Evolutionary conservation across 1,140 invertebrate genomes (phyloP).

Genomic region (Asbolus verrucosus): DNA sequence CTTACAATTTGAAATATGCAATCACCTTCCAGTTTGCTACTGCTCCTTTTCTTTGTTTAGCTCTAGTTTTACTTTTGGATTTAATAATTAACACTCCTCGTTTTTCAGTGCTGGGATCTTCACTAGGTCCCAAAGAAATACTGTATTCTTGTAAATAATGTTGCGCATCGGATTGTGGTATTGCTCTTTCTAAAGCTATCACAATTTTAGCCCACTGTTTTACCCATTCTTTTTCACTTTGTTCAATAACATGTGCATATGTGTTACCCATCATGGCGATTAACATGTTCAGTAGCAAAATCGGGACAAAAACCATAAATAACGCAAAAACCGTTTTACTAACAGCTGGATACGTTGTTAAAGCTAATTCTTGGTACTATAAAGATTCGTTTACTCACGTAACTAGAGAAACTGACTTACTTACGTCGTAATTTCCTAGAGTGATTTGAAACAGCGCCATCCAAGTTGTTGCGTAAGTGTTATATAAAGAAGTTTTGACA

Average conservation of each 20-base stretch:
- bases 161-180: constrained; percentile 89
- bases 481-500: constrained; percentile 81
- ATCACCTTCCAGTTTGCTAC: constrained; percentile 96
- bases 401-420: constrained; percentile 50
- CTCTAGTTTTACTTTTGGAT: constrained; percentile 94
- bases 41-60: constrained; percentile 96
- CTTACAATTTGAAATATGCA: constrained; percentile 2
- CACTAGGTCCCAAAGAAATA: constrained; percentile 88
- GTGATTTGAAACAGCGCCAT: constrained; percentile 99
- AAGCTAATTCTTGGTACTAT: constrained; percentile 91
- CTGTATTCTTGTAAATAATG: constrained; percentile 95
- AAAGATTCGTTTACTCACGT: constrained; percentile 51
- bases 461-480: constrained; percentile 91
- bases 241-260: constrained; percentile 96
- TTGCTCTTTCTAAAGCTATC: constrained; percentile 92
- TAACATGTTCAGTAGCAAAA: constrained; percentile 96
- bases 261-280: constrained; percentile 99
- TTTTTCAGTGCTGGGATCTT: constrained; percentile 82
- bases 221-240: constrained; percentile 98
- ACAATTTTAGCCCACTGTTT: constrained; percentile 99
- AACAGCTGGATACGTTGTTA: constrained; percentile 90
- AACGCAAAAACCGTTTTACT: constrained; percentile 95
- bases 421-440: constrained; percentile 96
- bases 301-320: constrained; percentile 98
- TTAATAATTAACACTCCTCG: constrained; percentile 98